These are phyloP conservation scores for Neoascia interrupta DNA, from an alignment of 2,888 invertebrate genomes.

Conservation along the genomic window DNA sequence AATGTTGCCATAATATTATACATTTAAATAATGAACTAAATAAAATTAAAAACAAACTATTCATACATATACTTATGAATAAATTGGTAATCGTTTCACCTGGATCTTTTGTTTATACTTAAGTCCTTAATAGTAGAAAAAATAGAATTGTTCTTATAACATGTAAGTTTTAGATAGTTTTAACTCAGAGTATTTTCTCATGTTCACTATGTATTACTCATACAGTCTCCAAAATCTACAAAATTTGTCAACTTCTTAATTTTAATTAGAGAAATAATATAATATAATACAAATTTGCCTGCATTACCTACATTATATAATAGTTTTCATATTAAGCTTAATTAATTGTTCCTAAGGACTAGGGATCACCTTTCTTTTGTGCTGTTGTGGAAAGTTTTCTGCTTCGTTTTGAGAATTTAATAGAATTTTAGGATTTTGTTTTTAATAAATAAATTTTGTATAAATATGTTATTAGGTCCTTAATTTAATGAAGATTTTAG, in stretches of 20 bases:
- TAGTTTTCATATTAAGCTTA: conserved; percentile 17
- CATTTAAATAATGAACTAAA: background rate
- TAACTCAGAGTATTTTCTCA: background rate
- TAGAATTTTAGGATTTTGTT: conserved; percentile 20
- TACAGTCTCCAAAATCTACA: conserved; percentile 65
- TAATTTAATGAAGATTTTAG: conserved; percentile 8
- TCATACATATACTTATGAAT: too few relatives aligned
- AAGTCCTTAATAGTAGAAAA: background rate
- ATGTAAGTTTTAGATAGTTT: conserved; percentile 10
- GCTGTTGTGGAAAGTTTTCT: conserved; percentile 37
- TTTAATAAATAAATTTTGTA: conserved; percentile 58
- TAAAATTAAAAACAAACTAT: background rate
- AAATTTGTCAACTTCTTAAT: conserved; percentile 15
- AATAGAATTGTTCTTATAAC: background rate
- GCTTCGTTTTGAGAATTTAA: conserved; percentile 40
- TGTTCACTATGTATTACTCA: conserved; percentile 32
- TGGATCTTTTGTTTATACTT: conserved; percentile 18
- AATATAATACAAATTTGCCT: too few relatives aligned
- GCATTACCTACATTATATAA: too few relatives aligned
- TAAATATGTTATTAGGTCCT: conserved; percentile 4
- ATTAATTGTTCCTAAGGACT: conserved; percentile 53
- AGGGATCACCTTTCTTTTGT: conserved; percentile 63
- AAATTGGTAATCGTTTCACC: conserved; percentile 33
- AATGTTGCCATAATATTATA: background rate
- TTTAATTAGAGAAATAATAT: conserved; percentile 9